These are phyloP conservation scores for Eriocheir sinensis DNA, from an alignment of 1,140 invertebrate genomes.

Conservation along the genomic window DNA sequence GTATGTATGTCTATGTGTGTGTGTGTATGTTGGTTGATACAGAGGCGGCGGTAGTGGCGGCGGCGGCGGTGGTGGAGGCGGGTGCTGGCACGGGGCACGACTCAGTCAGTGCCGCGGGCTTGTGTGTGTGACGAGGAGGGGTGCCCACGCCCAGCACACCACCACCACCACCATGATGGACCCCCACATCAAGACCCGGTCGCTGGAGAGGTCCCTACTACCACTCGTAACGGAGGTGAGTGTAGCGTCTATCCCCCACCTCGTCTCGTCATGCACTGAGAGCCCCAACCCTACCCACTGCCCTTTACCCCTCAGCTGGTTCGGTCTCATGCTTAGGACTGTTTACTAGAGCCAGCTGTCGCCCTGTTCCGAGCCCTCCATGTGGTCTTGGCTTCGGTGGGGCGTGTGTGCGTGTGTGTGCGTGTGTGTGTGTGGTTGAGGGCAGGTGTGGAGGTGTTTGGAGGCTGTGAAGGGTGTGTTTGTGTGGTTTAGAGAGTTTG, in stretches of 20 bases:
- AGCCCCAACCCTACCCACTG: background rate
- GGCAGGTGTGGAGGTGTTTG: too few species aligned
- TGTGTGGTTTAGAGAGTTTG: too few species aligned
- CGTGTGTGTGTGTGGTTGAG: slow-evolving; percentile 34
- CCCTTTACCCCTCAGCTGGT: background rate
- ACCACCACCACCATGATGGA: slow-evolving; percentile 42
- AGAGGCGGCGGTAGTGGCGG: background rate
- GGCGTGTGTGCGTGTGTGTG: background rate
- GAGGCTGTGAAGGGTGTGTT: too few species aligned
- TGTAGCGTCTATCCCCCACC: background rate
- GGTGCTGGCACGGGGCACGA: slow-evolving; percentile 54
- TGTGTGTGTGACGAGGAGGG: slow-evolving; percentile 63
- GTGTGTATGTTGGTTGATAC: slow-evolving; percentile 29
- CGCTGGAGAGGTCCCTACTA: slow-evolving; percentile 54
- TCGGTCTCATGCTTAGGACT: background rate
- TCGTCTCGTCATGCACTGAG: background rate
- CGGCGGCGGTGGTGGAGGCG: slow-evolving; percentile 36
- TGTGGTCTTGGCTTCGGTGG: background rate
- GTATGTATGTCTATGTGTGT: slow-evolving; percentile 23
- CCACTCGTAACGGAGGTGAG: slow-evolving; percentile 69
- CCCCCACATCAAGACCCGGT: slow-evolving; percentile 62
- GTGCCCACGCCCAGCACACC: background rate
- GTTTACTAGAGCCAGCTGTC: slow-evolving; percentile 64
- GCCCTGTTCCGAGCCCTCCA: background rate
- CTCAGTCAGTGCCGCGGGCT: slow-evolving; percentile 64